Evolutionary conservation across 2,888 invertebrate genomes (phyloP), one percentile per base, ranked within the genome.

Genomic region (Latrodectus hesperus): DNA sequence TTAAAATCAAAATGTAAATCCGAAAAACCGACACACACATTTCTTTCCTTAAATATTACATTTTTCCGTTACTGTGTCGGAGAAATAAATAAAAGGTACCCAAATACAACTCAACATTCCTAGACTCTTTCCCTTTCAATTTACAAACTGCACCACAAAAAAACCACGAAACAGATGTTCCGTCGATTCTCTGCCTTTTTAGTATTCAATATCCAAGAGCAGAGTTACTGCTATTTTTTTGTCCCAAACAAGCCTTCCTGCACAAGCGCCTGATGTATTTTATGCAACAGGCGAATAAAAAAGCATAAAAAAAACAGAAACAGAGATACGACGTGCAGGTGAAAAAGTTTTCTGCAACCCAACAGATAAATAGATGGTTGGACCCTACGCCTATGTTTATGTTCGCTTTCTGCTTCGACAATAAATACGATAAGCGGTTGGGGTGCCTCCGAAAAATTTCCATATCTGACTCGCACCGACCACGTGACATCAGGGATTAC

Each of bases 351-450:
- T 60, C 60, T 60, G 60, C 60, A 16, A 60, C 60, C 60, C 60
- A 38, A n/a, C 60, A 60, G 60, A 60, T 60, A 60, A 60, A 60
- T 60, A 60, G 60, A 10, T 60, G 60, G 60, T 60, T 60, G 60
- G 60, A 60, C 60, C n/a, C n/a, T 11, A 6, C 60, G 60, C n/a
- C n/a, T 16, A 11, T 60, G 60, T 60, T 60, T 60, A 60, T n/a
- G 12, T 16, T 55, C 14, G 60, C n/a, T 60, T 60, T 60, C 60
- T 14, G n/a, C n/a, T 12, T n/a, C n/a, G 60, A 60, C 60, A 60
- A n/a, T 60, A 60, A 60, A 60, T n/a, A 60, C 60, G 60, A 60
- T 60, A 60, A 60, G n/a, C 60, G n/a, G 60, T 60, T 60, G 60
- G n/a, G 60, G 12, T 60, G n/a, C 60, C 60, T 5, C n/a, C n/a